Percentiles rank a stretch among this genome's conserved stretches.
Evolutionary conservation across 1,140 invertebrate species (phyloP).

Genomic region (Trinorchestia longiramus): DNA sequence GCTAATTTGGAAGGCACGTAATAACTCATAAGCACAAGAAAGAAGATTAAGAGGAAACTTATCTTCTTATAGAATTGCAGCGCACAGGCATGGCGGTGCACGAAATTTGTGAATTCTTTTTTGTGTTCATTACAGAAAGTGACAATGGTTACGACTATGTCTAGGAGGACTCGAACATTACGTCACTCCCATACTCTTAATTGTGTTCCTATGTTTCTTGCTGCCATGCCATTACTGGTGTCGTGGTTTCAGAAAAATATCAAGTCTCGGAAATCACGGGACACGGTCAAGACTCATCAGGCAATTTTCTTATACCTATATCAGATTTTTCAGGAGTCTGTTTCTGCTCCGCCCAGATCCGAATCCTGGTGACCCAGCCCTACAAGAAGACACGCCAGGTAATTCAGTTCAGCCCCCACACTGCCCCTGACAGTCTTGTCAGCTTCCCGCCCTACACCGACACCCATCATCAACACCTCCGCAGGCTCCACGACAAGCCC

Average conservation of each 20-base stretch:
- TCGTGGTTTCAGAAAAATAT: not conserved
- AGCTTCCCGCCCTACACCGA: conserved; percentile 2
- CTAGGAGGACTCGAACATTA: no score
- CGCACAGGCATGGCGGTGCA: no score
- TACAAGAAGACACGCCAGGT: not conserved
- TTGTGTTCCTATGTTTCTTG: not conserved
- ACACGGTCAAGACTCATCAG: not conserved
- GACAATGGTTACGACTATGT: no score
- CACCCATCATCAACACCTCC: conserved; percentile 26
- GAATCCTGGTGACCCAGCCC: conserved; percentile 21
- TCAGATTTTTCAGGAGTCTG: not conserved
- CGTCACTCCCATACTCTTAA: not conserved
- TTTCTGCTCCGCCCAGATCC: not conserved
- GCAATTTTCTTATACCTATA: not conserved
- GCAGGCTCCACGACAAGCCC: conserved; percentile 37
- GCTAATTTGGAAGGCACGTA: no score
- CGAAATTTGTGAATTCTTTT: no score
- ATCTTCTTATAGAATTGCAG: no score
- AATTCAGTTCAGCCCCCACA: not conserved
- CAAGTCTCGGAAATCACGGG: not conserved
- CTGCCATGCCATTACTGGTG: not conserved
- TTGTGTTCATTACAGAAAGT: no score
- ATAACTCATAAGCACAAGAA: no score
- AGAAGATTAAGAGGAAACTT: no score
- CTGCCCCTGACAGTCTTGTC: not conserved